A percentile compares a stretch with the other conserved stretches of the same genome.
Evolutionary conservation across 2,113 vertebrate species (phyloP).

Genomic region (Pholis gunnellus): DNA sequence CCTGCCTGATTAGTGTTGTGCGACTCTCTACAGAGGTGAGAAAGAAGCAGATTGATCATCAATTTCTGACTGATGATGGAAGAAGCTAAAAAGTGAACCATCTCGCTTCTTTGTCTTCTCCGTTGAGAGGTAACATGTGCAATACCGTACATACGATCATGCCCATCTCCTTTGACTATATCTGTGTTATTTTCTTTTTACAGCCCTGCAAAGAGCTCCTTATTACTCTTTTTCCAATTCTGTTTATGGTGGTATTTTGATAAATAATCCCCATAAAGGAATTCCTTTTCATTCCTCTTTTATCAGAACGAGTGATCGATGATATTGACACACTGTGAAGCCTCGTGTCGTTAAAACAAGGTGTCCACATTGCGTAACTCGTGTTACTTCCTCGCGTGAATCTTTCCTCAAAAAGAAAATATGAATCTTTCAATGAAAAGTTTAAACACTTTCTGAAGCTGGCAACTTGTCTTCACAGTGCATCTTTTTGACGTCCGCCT

Average conservation of each 20-base stretch:
- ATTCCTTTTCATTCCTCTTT: neutral
- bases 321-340: neutral
- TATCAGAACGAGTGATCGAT: neutral
- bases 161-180: neutral
- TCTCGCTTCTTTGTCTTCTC: no score
- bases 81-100: no score
- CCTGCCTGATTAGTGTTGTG: no score
- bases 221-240: neutral
- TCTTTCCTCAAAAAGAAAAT: neutral
- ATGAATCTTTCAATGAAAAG: neutral
- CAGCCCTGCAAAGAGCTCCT: neutral
- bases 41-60: no score
- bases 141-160: neutral
- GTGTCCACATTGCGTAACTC: neutral
- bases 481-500: conserved; percentile 49
- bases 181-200: conserved; percentile 10
- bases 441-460: conserved; percentile 12
- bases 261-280: conserved; percentile 21
- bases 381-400: neutral
- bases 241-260: neutral
- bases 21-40: no score
- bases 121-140: no score
- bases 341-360: neutral
- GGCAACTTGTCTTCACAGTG: conserved; percentile 48
- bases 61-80: no score